Base-by-base conservation (phyloP, 2,797 vertebrate genomes). In the Neosalanx taihuensis region DNA sequence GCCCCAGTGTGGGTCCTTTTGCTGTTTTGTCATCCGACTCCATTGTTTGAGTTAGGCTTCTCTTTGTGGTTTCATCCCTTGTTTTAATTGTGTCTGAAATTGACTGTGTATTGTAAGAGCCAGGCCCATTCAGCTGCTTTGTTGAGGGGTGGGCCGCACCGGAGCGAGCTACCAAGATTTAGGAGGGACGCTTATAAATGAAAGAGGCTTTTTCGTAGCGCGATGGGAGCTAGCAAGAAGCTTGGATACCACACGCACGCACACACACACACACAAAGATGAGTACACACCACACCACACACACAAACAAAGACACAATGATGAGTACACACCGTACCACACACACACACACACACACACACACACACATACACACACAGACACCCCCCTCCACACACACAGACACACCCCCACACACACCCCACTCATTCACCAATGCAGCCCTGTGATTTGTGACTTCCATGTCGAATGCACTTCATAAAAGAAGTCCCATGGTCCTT, bases 101-200 rank as follows among this genome's bases (percentile, higher is more conserved):
- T 90, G 91, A 93, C 92, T 92, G 92, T 91, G 91, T 87, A 93
- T 93, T 93, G 90, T 91, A 89, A 83, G 84, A 86, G 84, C 85
- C 77, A 67, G 81, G 86, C 78, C 90, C 78, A 89, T 92, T 94
- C 91, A 93, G 84, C 78, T 86, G 86, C 89, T 91, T 91, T 91
- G 89, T 92, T 72, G 81, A 86, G 87, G 83, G 83, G 81, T 90
- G 87, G 87, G 86, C 87, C 89, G 83, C 76, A 83, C 76, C 83
- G 86, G 76, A 85, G 89, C 85, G 51, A 88, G 81, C 71, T 46
- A 87, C 83, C 85, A 88, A 93, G 91, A 92, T 92, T 93, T 93
- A 93, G 85, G 87, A 88, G 86, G 84, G 85, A 86, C 82, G 82
- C 80, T 81, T 82, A 5, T 1, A 91, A 87, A 89, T 84, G 89